Evolutionary conservation across 2,888 invertebrate species (phyloP), one percentile per base, ranked within the genome.

Genomic region (Allolobophora icterica): DNA sequence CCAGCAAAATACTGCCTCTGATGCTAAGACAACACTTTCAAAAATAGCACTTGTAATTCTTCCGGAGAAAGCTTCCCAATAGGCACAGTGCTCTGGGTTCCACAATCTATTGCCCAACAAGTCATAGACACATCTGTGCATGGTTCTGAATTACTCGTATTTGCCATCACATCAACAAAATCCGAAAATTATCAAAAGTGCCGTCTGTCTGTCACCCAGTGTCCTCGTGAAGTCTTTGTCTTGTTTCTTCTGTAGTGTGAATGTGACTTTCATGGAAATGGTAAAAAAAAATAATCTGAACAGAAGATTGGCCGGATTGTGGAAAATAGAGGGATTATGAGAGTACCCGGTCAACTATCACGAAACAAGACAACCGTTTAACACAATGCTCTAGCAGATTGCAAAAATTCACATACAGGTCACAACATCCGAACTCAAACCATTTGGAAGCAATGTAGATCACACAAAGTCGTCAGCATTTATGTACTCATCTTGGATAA

Each of bases 391-490:
- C 30, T 71, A 71, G n/a, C 30, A 71, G n/a, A 71, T 71, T 8
- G 71, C 71, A n/a, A n/a, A 71, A 71, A 71, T 71, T n/a, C 71
- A 71, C 71, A 71, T n/a, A n/a, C n/a, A 30, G n/a, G n/a, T 71
- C 71, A 71, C 71, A 71, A 71, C 30, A 71, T 71, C 71, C n/a
- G n/a, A 71, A 71, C 71, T 71, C 71, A 71, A 71, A 71, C 71
- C n/a, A n/a, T n/a, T n/a, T 71, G 71, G 71, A 71, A 71, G 71
- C 30, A 71, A 71, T 71, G 11, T 71, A 71, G 11, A 71, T 71
- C 71, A 71, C 71, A 71, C n/a, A 3, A 71, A 71, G 30, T n/a
- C n/a, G 71, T 71, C 71, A 71, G 71, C 71, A 71, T 71, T 71
- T n/a, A 71, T 8, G 30, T 6, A n/a, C 30, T n/a, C 71, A 71